phyloP scores from a whole-genome alignment of 2,888 invertebrate genomes.

The Boloria selene region DNA sequence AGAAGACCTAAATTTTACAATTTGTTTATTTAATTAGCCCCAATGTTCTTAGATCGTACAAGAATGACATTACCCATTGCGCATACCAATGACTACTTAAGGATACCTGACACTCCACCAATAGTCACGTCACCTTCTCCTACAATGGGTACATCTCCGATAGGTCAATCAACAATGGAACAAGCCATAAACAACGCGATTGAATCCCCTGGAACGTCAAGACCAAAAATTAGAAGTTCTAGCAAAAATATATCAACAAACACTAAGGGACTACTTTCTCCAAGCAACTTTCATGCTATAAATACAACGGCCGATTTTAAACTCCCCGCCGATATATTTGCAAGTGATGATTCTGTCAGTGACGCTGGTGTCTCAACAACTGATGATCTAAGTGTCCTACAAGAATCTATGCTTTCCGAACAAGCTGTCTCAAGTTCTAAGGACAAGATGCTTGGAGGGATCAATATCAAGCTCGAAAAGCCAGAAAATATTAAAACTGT shows the following conservation, averaged over 20 bases:
- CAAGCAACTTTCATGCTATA: slow-evolving; percentile 60
- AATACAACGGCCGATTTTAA: slow-evolving; percentile 71
- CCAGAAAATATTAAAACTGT: slow-evolving; percentile 45
- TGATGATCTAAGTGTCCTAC: slow-evolving; percentile 58
- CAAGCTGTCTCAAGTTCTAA: slow-evolving; percentile 50
- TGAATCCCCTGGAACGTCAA: slow-evolving; percentile 55
- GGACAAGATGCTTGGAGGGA: slow-evolving; percentile 73
- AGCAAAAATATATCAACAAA: slow-evolving; percentile 44
- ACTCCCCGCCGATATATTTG: slow-evolving; percentile 78
- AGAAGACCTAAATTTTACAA: background rate
- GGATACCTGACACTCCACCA: slow-evolving; percentile 50
- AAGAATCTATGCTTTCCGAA: slow-evolving; percentile 53
- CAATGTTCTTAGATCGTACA: slow-evolving; percentile 52
- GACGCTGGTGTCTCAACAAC: slow-evolving; percentile 59
- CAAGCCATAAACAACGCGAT: slow-evolving; percentile 50
- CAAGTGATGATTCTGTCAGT: slow-evolving; percentile 75
- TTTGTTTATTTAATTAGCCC: slow-evolving; percentile 29
- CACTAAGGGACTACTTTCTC: slow-evolving; percentile 52
- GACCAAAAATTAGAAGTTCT: slow-evolving; percentile 47
- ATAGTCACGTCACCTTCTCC: slow-evolving; percentile 60
- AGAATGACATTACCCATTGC: slow-evolving; percentile 53
- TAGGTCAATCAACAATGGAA: slow-evolving; percentile 47
- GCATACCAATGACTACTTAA: slow-evolving; percentile 48
- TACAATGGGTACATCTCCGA: slow-evolving; percentile 48
- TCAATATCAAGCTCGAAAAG: slow-evolving; percentile 71